Evolutionary conservation across 30 jellyfish, hydroid and myxozoan species (phyloP), one percentile per base, ranked within the genome.

Genomic region (Hydractinia echinata): DNA sequence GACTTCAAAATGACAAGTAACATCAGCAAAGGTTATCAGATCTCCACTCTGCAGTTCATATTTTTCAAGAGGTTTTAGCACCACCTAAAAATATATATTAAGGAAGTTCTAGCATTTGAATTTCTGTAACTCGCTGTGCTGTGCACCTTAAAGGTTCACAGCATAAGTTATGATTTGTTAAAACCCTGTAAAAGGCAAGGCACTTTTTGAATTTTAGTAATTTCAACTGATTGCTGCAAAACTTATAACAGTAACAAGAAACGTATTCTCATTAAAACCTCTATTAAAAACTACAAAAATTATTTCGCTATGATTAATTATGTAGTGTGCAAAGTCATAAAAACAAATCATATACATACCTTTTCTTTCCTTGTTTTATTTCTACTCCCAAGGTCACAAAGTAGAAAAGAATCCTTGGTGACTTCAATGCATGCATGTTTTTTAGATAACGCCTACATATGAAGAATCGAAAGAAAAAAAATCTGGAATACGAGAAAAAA

Each of bases 401-500:
- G 19, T 13, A 64, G 16, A 51, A 7, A 64, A 13, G 51, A n/a
- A 6, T 64, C 74, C 19, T 51, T 51, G 19, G 19, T 51, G 1
- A 64, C 74, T 64, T 64, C 74, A 64, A 64, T 64, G 74, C 74
- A 64, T 6, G 74, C 74, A 64, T 64, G 74, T 51, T 64, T 64
- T 51, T 64, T 64, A 7, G 74, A 64, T 13, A 64, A 64, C 1
- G 51, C 74, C 74, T 64, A 51, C 19, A 64, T n/a, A 64, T n/a
- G 6, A n/a, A n/a, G 18, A n/a, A 64, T n/a, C 0, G 39, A n/a
- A 6, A 0, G 39, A 13, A 7, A n/a, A 13, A 7, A 64, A 13
- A 6, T 6, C 39, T 64, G 2, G 44, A 30, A 30, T 30, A 30
- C 2, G 44, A 30, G 44, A 30, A 30, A 30, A 30, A 30, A 30